Evolutionary conservation across 1,140 invertebrate species (phyloP).

Genomic region (Aphis gossypii): DNA sequence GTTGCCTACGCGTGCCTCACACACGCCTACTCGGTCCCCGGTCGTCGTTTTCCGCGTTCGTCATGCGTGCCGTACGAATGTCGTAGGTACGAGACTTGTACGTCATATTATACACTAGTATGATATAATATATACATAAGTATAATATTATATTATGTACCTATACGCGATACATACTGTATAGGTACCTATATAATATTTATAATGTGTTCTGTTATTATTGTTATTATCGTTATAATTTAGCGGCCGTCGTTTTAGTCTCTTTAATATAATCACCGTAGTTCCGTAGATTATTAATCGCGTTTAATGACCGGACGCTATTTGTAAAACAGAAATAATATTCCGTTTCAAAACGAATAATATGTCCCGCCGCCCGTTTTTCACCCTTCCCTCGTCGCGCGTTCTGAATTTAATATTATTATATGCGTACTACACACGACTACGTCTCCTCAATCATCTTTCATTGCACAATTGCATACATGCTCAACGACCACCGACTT

Average conservation of each 20-base stretch:
- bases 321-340: constrained; percentile 30
- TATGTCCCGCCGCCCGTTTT: not conserved
- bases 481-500: too few species aligned
- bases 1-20: constrained; percentile 8
- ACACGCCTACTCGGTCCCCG: not conserved
- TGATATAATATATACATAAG: not conserved
- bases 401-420: too few species aligned
- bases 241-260: not conserved
- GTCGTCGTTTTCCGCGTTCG: not conserved
- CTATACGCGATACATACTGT: not conserved
- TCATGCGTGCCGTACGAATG: not conserved
- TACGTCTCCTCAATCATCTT: constrained; percentile 6
- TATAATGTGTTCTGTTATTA: not conserved
- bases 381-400: not conserved
- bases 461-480: not conserved
- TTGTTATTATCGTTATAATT: not conserved
- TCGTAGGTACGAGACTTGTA: not conserved
- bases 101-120: too few species aligned
- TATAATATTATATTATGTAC: not conserved
- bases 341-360: constrained; percentile 12
- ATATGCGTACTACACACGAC: not conserved
- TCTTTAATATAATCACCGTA: constrained; percentile 38
- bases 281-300: constrained; percentile 38
- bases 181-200: not conserved
- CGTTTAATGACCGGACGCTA: constrained; percentile 26